Conservation (phyloP, 1,140 invertebrate genomes). For the Cylas formicarius region DNA sequence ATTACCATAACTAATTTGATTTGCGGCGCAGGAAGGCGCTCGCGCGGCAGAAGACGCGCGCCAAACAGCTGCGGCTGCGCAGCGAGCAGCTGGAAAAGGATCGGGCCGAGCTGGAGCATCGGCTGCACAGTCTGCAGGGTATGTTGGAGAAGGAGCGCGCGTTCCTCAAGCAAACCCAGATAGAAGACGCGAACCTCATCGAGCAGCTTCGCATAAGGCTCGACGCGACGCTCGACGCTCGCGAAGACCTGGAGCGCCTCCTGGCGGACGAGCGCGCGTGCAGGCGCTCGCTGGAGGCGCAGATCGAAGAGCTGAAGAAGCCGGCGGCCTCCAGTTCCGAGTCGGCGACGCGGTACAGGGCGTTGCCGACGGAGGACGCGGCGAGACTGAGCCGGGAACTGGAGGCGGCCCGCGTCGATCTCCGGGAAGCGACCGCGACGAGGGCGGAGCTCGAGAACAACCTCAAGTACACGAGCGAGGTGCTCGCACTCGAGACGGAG, state of each 20-base stretch:
- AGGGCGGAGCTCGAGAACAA: constrained; percentile 39
- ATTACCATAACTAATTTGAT: constrained; percentile 8
- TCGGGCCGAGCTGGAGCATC: constrained; percentile 27
- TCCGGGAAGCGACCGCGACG: constrained; percentile 22
- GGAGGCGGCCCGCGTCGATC: constrained; percentile 42
- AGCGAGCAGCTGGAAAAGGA: constrained; percentile 25
- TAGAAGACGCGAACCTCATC: constrained; percentile 55
- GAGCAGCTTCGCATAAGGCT: constrained; percentile 54
- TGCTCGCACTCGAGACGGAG: constrained; percentile 47
- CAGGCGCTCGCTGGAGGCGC: constrained; percentile 48
- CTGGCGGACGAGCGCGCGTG: constrained; percentile 47
- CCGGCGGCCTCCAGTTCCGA: constrained; percentile 20
- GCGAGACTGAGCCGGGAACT: constrained; percentile 46
- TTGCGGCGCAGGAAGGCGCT: constrained; percentile 35
- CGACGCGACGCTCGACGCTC: constrained; percentile 53
- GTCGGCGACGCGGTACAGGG: constrained; percentile 36
- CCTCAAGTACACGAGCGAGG: constrained; percentile 46
- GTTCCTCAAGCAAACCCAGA: constrained; percentile 44
- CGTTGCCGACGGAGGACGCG: constrained; percentile 34
- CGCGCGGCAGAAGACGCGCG: constrained; percentile 26
- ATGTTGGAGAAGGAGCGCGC: constrained; percentile 44
- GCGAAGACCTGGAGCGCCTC: constrained; percentile 53
- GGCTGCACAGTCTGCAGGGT: constrained; percentile 26
- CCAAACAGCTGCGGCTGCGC: constrained; percentile 21
- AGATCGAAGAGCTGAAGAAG: constrained; percentile 37